These are phyloP conservation scores for Maniola jurtina DNA, from an alignment of 1,140 invertebrate genomes.

Conservation along the genomic window DNA sequence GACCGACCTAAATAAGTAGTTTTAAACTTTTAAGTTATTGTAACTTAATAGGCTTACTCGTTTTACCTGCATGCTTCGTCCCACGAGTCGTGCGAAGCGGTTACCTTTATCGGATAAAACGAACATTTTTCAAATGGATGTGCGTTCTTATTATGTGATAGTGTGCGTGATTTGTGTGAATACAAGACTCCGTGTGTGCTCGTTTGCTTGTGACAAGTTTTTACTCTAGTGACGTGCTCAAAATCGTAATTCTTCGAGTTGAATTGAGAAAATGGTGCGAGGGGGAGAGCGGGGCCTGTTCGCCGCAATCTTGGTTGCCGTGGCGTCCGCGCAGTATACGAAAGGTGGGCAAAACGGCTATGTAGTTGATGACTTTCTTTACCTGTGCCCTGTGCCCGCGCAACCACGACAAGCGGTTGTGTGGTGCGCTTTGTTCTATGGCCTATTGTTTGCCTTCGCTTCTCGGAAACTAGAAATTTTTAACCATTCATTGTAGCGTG, in stretches of 20 bases:
- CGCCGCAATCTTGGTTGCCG: slow-evolving; percentile 55
- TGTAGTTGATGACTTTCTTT: slow-evolving; percentile 42
- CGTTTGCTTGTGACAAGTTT: slow-evolving; percentile 67
- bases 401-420: slow-evolving; percentile 38
- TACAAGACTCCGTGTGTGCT: slow-evolving; percentile 63
- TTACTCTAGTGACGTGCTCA: slow-evolving; percentile 65
- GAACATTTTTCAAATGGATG: slow-evolving; percentile 78
- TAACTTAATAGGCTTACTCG: slow-evolving; percentile 74
- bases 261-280: slow-evolving; percentile 58
- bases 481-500: slow-evolving; percentile 34
- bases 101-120: slow-evolving; percentile 76
- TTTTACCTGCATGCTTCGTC: slow-evolving; percentile 75
- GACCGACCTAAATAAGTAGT: slow-evolving; percentile 57
- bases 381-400: slow-evolving; percentile 53
- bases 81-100: slow-evolving; percentile 71
- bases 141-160: slow-evolving; percentile 73
- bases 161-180: slow-evolving; percentile 71
- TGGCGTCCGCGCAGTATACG: slow-evolving; percentile 69
- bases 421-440: slow-evolving; percentile 56
- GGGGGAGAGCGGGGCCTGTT: slow-evolving; percentile 58
- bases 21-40: slow-evolving; percentile 73
- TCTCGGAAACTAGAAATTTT: slow-evolving; percentile 42
- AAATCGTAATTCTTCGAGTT: slow-evolving; percentile 51
- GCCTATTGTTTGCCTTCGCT: slow-evolving; percentile 52
- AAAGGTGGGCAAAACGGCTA: slow-evolving; percentile 66